A percentile compares a stretch with the other conserved stretches of the same genome.
Conservation (phyloP, 2,797 vertebrate species). For the Acanthiza pusilla region DNA sequence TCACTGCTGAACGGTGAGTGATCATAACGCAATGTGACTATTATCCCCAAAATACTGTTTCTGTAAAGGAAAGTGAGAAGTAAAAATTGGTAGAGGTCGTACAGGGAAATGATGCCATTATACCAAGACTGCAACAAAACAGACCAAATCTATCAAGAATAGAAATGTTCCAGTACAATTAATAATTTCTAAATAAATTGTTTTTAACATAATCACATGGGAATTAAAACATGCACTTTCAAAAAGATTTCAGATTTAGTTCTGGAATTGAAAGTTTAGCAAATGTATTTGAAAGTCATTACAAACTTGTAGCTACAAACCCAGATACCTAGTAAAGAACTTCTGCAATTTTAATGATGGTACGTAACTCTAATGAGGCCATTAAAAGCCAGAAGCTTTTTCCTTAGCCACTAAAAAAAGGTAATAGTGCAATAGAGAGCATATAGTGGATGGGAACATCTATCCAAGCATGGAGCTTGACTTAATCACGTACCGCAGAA, state of each 20-base stretch:
- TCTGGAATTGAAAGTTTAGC: neutral
- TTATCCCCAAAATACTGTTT: neutral
- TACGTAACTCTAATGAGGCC: neutral
- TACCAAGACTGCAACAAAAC: neutral
- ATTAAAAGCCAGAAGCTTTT: neutral
- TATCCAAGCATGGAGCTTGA: neutral
- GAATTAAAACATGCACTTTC: neutral
- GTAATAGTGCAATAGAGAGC: neutral
- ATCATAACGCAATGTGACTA: neutral
- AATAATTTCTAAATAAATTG: neutral
- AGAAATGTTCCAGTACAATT: neutral
- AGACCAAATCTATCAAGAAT: neutral
- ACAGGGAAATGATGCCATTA: neutral
- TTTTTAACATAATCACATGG: neutral
- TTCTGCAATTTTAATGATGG: neutral
- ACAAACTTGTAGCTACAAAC: neutral
- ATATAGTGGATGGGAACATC: neutral
- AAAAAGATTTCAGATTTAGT: neutral
- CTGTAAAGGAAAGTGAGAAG: neutral
- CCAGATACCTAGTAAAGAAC: neutral
- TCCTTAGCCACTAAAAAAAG: neutral
- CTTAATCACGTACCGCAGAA: neutral
- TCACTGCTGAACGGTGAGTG: neutral
- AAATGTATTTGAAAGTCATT: neutral
- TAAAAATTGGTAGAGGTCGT: neutral